phyloP scores from a whole-genome alignment of 2,797 vertebrate species.

The Melanotaenia pygmaea region DNA sequence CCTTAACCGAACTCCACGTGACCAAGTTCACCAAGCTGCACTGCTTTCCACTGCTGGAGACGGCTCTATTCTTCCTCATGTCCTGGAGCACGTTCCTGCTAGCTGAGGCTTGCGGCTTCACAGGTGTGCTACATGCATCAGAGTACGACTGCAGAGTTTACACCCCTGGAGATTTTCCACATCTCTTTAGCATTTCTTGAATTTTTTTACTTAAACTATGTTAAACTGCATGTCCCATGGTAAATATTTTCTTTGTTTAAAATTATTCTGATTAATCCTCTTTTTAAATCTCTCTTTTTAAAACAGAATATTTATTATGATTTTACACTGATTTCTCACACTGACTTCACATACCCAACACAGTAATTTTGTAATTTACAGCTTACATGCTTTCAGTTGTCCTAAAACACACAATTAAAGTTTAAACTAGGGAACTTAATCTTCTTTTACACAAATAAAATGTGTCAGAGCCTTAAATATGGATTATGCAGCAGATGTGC shows the following conservation, averaged over 20 bases:
- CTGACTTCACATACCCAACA: background rate
- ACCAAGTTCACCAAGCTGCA: conserved; percentile 99
- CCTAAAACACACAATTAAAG: conserved; percentile 9
- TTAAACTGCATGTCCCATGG: background rate
- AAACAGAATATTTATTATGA: background rate
- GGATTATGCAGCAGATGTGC: conserved; percentile 33
- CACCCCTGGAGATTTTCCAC: background rate
- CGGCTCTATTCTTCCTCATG: conserved; percentile 97
- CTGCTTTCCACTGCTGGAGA: conserved; percentile 98
- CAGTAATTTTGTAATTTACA: background rate
- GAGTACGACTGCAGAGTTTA: background rate
- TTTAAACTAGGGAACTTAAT: conserved; percentile 14
- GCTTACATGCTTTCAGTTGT: background rate
- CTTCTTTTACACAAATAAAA: conserved; percentile 25
- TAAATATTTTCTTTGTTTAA: background rate
- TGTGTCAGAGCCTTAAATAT: conserved; percentile 10
- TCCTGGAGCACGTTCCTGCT: conserved; percentile 99
- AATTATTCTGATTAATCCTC: background rate
- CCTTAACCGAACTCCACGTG: conserved; percentile 89
- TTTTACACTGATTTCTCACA: background rate
- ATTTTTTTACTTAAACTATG: no score
- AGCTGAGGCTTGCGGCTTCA: conserved; percentile 97
- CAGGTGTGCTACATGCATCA: conserved; percentile 74
- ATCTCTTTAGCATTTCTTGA: no score
- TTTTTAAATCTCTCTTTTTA: background rate